Evolutionary conservation across 2,888 invertebrate genomes (phyloP), one percentile per base, ranked within the genome.

Genomic region (Darwinula stevensoni): DNA sequence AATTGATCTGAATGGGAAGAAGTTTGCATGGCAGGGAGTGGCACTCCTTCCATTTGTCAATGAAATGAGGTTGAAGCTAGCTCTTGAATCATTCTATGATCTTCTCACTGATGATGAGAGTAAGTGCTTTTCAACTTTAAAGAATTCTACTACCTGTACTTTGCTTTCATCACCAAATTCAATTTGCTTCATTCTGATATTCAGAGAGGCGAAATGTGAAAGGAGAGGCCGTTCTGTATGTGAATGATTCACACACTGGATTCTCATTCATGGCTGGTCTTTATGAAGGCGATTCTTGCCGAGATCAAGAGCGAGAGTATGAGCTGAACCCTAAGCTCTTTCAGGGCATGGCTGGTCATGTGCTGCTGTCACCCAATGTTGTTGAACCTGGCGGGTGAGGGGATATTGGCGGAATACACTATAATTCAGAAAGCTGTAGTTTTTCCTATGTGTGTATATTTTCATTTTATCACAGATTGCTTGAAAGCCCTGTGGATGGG

Each of bases 21-120:
- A 88, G 53, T 94, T 76, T 56, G 94, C 94, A 31, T 99, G 97
- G 97, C 91, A 94, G 56, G 94, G 97, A 29, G 97, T 99, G 2
- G 97, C 94, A 1, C 53, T 99, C 27, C 55, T 99, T 37, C 97
- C 97, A 4, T 99, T 97, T 53, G 94, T 99, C 1, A 91, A 97
- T 42, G 94, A 97, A 54, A 61, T 60, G 35, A 55, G 59, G 32
- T 47, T 91, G 33, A 73, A 76, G 47, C 67, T 67, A 43, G 78
- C 88, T 0, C 51, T 94, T 22, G 61, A 65, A 42, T 65, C 70
- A 0, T 76, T 71, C 40, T 86, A 94, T 45, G 56, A 60, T 1
- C 56, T 65, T 34, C 54, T 99, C 22, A 72, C 82, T 0, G 60
- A 63, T 6, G 82, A 69, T 32, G 94, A 97, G 56, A 65, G 71